Evolutionary conservation across 2,113 vertebrate genomes (phyloP), one percentile per base, ranked within the genome.

Genomic region (Gallinago media): DNA sequence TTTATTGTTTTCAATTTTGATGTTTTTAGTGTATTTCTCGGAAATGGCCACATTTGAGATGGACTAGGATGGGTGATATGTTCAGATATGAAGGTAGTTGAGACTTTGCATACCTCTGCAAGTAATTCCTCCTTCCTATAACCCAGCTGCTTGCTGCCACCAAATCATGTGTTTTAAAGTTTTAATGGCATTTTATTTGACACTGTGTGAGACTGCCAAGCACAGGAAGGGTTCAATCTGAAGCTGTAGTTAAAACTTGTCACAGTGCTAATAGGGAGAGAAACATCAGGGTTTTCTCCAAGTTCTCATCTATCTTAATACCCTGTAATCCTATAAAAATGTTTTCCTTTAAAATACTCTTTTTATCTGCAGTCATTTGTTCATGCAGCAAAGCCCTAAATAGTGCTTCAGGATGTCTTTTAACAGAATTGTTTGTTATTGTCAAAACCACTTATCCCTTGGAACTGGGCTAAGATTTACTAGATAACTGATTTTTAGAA

Each of bases 401-500:
- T 42, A 73, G 47, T 73, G 67, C 83, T 94, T 85, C 26, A 66
- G 59, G 56, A n/a, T 70, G 13, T 79, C 36, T 83, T 86, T 56
- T 90, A 92, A 84, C 40, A 75, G 56, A 92, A 85, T 84, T 94
- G 66, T 54, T 67, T 83, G 66, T 86, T 63, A 77, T 76, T 40
- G 47, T 66, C 3, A 15, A n/a, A 68, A 65, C 66, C 49, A 40
- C 58, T 31, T 92, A 65, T 47, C 32, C 36, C 49, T 95, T 72
- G 65, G 76, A 74, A 61, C 54, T 80, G 11, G 54, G 26, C 36
- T 78, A 34, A 17, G 5, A 27, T 89, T 86, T 36, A 56, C 72
- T 58, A 38, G 62, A 11, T 65, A 66, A 66, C 46, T 92, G 85
- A 58, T 79, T 91, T 93, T 87, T 80, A 36, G 66, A 79, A 93